Percentiles rank a stretch among this genome's conserved stretches.
Conservation (phyloP, 2,797 vertebrate genomes). For the Macropodus opercularis region DNA sequence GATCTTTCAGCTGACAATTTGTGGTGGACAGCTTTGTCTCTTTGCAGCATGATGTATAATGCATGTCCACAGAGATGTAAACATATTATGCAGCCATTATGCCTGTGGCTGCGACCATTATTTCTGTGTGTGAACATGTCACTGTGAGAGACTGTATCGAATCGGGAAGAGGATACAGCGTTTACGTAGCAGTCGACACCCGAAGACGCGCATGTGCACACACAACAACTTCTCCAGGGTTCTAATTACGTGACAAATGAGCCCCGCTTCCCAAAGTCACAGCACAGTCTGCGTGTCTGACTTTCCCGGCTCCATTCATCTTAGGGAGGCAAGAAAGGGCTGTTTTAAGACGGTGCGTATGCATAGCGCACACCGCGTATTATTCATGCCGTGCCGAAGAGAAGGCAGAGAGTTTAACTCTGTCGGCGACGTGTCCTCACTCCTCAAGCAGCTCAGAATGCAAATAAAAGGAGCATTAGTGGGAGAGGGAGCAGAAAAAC, state of each 20-base stretch:
- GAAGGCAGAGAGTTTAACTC: conserved; percentile 27
- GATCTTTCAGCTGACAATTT: conserved; percentile 19
- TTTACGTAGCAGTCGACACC: conserved; percentile 12
- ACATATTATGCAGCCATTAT: conserved; percentile 24
- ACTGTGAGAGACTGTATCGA: too few relatives aligned
- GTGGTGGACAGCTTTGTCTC: conserved; percentile 12
- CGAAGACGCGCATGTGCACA: not conserved
- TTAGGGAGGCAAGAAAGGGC: not conserved
- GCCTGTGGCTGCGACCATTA: conserved; percentile 16
- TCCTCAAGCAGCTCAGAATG: conserved; percentile 18
- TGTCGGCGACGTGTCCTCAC: conserved; percentile 29
- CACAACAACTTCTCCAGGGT: conserved; percentile 17
- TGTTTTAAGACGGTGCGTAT: conserved; percentile 34
- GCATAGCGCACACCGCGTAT: conserved; percentile 20
- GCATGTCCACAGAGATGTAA: conserved; percentile 27
- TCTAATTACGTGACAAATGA: conserved; percentile 45
- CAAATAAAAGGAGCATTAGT: conserved; percentile 8
- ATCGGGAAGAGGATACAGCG: too few relatives aligned
- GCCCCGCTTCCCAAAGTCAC: conserved; percentile 17
- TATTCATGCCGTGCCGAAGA: conserved; percentile 29
- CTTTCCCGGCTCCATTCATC: conserved; percentile 34
- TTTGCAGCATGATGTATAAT: conserved; percentile 44
- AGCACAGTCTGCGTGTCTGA: conserved; percentile 20
- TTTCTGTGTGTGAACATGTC: too few relatives aligned
- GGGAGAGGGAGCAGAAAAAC: not conserved